These are phyloP conservation scores for Phasia obesa DNA, from an alignment of 2,888 invertebrate genomes.

Conservation along the genomic window DNA sequence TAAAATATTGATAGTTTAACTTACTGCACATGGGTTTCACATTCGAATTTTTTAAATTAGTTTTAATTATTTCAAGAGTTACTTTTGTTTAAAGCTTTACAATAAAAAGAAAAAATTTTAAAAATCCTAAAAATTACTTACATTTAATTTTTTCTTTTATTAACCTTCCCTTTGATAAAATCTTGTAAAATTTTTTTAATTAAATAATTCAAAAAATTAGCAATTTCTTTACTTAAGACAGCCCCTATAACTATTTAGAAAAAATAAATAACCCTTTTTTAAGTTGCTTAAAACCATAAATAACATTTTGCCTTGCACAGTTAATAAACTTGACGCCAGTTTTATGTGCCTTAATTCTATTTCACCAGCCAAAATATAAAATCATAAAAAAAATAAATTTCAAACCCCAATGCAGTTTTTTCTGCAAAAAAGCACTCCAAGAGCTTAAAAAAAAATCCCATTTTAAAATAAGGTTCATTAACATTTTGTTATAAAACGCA, in stretches of 20 bases:
- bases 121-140: too few relatives aligned
- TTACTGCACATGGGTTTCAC: too few relatives aligned
- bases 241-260: neutral
- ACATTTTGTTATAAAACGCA: conserved; percentile 64
- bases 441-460: conserved; percentile 11
- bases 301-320: conserved; percentile 19
- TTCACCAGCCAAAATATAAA: conserved; percentile 39
- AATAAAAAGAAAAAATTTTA: too few relatives aligned
- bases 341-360: conserved; percentile 31
- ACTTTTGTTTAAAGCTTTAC: too few relatives aligned
- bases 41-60: too few relatives aligned
- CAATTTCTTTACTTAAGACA: neutral
- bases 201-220: conserved; percentile 13
- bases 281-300: conserved; percentile 28
- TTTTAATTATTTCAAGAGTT: too few relatives aligned
- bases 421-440: neutral
- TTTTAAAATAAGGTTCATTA: conserved; percentile 68
- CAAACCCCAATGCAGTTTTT: conserved; percentile 27
- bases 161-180: too few relatives aligned
- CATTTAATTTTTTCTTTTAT: too few relatives aligned
- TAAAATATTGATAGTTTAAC: too few relatives aligned
- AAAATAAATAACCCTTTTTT: neutral
- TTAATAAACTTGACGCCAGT: conserved; percentile 69
- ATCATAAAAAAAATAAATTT: conserved; percentile 12
- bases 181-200: neutral